Base-by-base conservation (phyloP, 2,797 vertebrate species). In the Rhadinocentrus ornatus region DNA sequence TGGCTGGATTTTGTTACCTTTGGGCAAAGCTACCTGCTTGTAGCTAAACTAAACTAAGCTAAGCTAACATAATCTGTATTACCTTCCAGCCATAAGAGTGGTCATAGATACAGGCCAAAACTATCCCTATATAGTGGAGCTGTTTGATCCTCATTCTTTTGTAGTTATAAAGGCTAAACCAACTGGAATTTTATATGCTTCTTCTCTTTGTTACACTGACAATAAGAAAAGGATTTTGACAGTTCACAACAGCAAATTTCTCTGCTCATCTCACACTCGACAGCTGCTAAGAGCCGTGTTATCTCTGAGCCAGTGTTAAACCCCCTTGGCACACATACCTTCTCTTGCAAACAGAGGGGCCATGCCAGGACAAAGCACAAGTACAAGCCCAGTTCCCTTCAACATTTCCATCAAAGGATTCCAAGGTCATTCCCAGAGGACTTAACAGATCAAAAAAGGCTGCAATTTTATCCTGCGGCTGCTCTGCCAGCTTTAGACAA, bases 281-380 rank as follows among this genome's bases (percentile, higher is more conserved):
- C 91, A 93, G 89, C 89, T 93, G 92, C 77, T 88, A 84, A 87
- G 61, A 80, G 73, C 16, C 0, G 62, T 22, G 56, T 88, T 89
- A 88, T 90, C 83, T 88, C 66, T 70, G 55, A 83, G 73, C 78
- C 60, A 62, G 77, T 85, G 89, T 78, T 89, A 91, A 89, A 73
- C 75, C 85, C 80, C 68, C 41, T 57, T 15, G 76, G 80, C 77
- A 78, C 71, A 77, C 74, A 77, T 69, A 80, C 81, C 73, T 75
- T 80, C 81, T 75, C 46, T 71, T 7, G 15, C 46, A 66, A 50
- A 65, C 55, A 41, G 34, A 68, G 35, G 69, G 74, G 81, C 82
- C 81, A 84, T n/a, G 24, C 55, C n/a, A 56, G 82, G 89, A 89
- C 83, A 86, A 78, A 84, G 41, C 55, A 35, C 39, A 15, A 62